Percentiles rank a stretch among this genome's conserved stretches.
Conservation (phyloP, 2,797 vertebrate species). For the Iguana delicatissima region DNA sequence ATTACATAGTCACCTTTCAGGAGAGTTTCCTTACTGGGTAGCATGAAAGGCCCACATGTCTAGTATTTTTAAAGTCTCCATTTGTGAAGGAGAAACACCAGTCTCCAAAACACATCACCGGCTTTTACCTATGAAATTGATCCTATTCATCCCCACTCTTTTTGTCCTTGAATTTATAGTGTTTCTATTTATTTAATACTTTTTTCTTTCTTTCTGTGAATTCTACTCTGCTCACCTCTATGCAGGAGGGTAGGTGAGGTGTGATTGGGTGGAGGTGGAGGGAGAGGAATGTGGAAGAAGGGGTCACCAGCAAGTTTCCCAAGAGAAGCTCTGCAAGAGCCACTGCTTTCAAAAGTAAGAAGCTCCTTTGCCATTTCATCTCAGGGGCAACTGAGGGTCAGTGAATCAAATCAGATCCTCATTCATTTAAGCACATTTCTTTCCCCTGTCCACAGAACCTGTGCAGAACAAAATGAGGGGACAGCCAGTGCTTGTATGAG, state of each 20-base stretch:
- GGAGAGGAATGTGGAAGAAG: neutral
- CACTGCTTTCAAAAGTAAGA: neutral
- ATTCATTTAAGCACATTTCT: neutral
- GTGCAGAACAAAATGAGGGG: neutral
- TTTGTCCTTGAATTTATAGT: no score
- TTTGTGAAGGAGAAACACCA: no score
- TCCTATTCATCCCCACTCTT: no score
- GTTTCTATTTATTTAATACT: no score
- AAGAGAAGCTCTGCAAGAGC: neutral
- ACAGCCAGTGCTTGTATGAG: neutral
- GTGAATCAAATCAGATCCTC: neutral
- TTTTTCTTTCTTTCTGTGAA: no score
- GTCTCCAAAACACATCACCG: no score
- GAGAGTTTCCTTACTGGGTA: neutral
- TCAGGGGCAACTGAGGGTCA: neutral
- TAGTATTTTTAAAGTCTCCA: no score
- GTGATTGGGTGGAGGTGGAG: neutral
- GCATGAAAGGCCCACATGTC: no score
- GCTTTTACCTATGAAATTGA: no score
- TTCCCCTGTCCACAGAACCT: neutral
- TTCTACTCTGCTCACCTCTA: no score
- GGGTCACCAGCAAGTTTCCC: neutral
- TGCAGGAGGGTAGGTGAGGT: no score
- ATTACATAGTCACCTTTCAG: neutral
- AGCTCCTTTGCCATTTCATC: neutral